Base-by-base conservation (phyloP, 2,797 vertebrate species). In the Peromyscus attwateri region DNA sequence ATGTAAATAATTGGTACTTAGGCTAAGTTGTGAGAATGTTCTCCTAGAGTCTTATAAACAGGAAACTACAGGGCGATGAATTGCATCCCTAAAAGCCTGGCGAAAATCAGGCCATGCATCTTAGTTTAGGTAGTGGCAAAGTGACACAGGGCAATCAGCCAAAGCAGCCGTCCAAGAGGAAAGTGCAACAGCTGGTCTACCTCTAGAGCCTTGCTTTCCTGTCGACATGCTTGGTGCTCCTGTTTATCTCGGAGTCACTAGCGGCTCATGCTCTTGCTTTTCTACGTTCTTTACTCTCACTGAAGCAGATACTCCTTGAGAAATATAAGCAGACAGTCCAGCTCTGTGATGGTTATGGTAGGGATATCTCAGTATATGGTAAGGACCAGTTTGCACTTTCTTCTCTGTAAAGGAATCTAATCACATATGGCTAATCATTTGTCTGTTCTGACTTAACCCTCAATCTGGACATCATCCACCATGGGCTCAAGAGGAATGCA, bases 11-110 rank as follows among this genome's bases (percentile, higher is more conserved):
- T 91, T 91, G 40, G 9, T 89, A 73, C 7, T 75, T 57, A 90
- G 62, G 95, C 5, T n/a, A 92, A 93, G 93, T 82, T 79, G 7
- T 92, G 34, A 93, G 66, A 82, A 79, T 70, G 82, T 92, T 92
- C n/a, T 85, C 12, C 34, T 89, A 2, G 66, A 19, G 80, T 79
- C 81, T 73, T 89, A 66, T 88, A 82, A 87, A 89, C 21, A 91
- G 11, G 27, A 88, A 46, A 37, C 8, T 66, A 1, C 91, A 77
- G 84, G 85, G 23, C 66, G 62, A 94, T 77, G 5, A 96, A 81
- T 52, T 92, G 29, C 49, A 10, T 84, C 37, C 64, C 89, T 29
- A 89, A 95, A 87, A 60, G 62, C 14, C 27, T 80, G 64, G 79
- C 16, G 64, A 17, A 77, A 92, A 79, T 5, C 7, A 57, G 77